Base-by-base conservation (phyloP, 2,797 vertebrate genomes). In the Sebastolobus alascanus region DNA sequence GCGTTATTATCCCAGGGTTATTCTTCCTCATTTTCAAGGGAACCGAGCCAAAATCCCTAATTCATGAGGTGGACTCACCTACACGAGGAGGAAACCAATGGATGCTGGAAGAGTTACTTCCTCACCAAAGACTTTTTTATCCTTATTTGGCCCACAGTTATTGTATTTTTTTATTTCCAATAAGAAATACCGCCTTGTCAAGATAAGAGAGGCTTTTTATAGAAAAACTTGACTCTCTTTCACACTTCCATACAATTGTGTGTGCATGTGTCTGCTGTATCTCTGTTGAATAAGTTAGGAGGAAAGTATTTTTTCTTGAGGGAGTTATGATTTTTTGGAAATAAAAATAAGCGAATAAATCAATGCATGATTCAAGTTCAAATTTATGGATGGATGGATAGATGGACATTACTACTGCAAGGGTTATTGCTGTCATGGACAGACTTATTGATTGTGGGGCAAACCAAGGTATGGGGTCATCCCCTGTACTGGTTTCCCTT, bases 1-100 rank as follows among this genome's bases (percentile, higher is more conserved):
- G 75, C 11, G 56, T 87, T 90, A 81, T 79, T 84, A 84, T 89
- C 68, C 20, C 69, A 61, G 84, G 55, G 74, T 85, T 86, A 73
- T 83, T 82, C 50, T 33, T 81, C 55, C 33, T 83, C 55, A 73
- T 87, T 91, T 77, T 70, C 40, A 31, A 40, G 54, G 55, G 77
- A 83, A 76, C 54, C n/a, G 18, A 79, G 68, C 67, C 56, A 81
- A 70, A 81, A 83, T 84, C 14, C 13, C 37, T 78, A 50, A 79
- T 79, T 87, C 68, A 78, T 72, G 72, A 82, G 56, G 71, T 3
- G 16, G 25, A 58, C n/a, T 70, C 73, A 73, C 71, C 84, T 55
- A 65, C 18, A 37, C 3, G 50, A 68, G 59, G 46, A 75, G 9
- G 14, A 78, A 70, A 70, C 46, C 12, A 65, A 75, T 82, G 43